A percentile compares a stretch with the other conserved stretches of the same genome.
Conservation (phyloP, 2,113 vertebrate species). For the Phaethornis superciliosus region DNA sequence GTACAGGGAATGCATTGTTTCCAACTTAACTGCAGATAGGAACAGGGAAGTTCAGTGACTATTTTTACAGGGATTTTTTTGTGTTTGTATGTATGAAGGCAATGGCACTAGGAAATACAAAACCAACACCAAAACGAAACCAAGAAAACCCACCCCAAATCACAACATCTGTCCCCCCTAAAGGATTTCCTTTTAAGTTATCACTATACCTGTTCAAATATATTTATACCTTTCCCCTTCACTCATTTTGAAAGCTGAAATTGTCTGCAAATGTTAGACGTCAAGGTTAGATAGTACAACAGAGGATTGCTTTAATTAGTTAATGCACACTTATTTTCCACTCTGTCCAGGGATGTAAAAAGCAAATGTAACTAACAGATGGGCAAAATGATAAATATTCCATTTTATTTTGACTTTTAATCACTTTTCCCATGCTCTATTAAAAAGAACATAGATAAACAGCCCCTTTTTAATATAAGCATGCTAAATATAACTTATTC, state of each 20-base stretch:
- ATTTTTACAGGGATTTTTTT: not conserved
- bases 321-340: conserved; percentile 69
- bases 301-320: conserved; percentile 66
- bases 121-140: not conserved
- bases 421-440: conserved; percentile 35
- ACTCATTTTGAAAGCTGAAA: conserved; percentile 49
- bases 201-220: conserved; percentile 2
- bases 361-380: conserved; percentile 69
- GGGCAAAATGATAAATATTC: conserved; percentile 74
- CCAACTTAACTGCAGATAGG: not conserved
- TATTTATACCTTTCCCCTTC: conserved; percentile 11
- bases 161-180: not conserved
- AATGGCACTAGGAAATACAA: not conserved
- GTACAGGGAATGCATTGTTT: conserved; percentile 2
- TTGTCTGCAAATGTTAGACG: conserved; percentile 50
- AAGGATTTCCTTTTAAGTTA: not conserved
- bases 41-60: conserved; percentile 2
- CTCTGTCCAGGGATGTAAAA: conserved; percentile 59
- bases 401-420: conserved; percentile 71
- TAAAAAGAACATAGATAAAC: conserved; percentile 54
- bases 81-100: not conserved
- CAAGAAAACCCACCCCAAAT: rapidly evolving
- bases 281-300: conserved; percentile 49
- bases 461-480: conserved; percentile 38
- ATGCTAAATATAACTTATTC: not conserved